Base-by-base conservation (phyloP, 1,140 invertebrate genomes). In the Dendrolimus kikuchii region DNA sequence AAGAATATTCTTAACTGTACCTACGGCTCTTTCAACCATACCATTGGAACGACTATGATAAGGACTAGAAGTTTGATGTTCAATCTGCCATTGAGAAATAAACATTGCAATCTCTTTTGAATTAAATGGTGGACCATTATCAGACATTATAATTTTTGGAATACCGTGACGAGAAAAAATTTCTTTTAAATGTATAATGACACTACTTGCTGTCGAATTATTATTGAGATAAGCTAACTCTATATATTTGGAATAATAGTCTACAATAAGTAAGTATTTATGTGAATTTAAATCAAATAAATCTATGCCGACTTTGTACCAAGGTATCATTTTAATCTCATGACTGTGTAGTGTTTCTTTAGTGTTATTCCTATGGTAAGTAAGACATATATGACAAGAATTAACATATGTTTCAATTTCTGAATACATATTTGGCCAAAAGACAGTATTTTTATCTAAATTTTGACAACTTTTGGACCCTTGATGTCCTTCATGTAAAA, bases 391-490 rank as follows among this genome's bases (percentile, higher is more conserved):
- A 37, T 48, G 23, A 48, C 46, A 48, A 38, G 36, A 37, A 36
- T 38, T 36, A 38, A 48, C 38, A 48, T 36, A 5, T 7, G 37
- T 41, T 48, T 43, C 40, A 5, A 51, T 7, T 7, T 51, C 49
- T 42, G 23, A 9, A 42, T 54, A 55, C 60, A 63, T 60, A 56
- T 53, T 56, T 44, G 60, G 60, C 57, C 60, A 66, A 60, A 58
- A 66, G 37, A 63, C 53, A 53, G 49, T 36, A 41, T 50, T 55
- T 54, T 53, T 52, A 37, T 57, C 60, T 8, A 6, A 9, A 36
- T 48, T 48, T 48, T 48, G 36, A 5, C 46, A 48, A 37, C 38
- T 48, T 23, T 48, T 37, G 8, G 8, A 48, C 9, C 46, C n/a
- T 36, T 6, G 6, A 38, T 48, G 46, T 8, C 38, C 38, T 6